phyloP scores from a whole-genome alignment of 2,888 invertebrate species.

The Pandemis cinnamomeana region DNA sequence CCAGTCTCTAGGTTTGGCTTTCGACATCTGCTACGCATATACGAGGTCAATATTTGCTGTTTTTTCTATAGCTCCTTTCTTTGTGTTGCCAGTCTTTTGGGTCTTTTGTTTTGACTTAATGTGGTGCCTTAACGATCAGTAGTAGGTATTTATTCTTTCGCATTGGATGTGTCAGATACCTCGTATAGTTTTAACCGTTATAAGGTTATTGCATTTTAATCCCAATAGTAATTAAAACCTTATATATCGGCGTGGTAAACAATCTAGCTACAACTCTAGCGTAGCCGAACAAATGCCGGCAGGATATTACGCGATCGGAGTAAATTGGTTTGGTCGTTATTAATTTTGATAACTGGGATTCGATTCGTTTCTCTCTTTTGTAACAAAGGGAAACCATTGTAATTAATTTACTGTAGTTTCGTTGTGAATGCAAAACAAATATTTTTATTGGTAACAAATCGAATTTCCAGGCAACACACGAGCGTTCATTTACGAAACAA shows the following conservation, averaged over 20 bases:
- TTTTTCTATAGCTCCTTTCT: slow-evolving; percentile 70
- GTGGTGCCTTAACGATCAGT: slow-evolving; percentile 3
- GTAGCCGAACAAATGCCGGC: slow-evolving; percentile 67
- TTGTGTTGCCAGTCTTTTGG: slow-evolving; percentile 46
- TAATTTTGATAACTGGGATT: slow-evolving; percentile 84
- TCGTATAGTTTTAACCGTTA: background rate
- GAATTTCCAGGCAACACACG: slow-evolving; percentile 7
- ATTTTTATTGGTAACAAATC: slow-evolving; percentile 45
- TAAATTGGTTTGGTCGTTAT: slow-evolving; percentile 82
- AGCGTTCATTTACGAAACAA: slow-evolving; percentile 9
- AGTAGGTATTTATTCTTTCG: background rate
- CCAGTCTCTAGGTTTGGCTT: slow-evolving; percentile 74
- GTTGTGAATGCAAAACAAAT: slow-evolving; percentile 70
- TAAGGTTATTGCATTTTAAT: slow-evolving; percentile 20
- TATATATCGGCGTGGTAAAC: slow-evolving; percentile 59
- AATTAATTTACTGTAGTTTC: slow-evolving; percentile 78
- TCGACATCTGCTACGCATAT: slow-evolving; percentile 73
- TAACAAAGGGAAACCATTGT: slow-evolving; percentile 83
- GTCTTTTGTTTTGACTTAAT: slow-evolving; percentile 34
- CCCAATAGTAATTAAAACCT: slow-evolving; percentile 31
- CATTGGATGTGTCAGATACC: background rate
- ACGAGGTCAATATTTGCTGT: slow-evolving; percentile 82
- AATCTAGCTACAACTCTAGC: slow-evolving; percentile 63
- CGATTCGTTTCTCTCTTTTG: slow-evolving; percentile 83
- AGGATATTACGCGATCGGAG: slow-evolving; percentile 80